These are phyloP conservation scores for Gopherus flavomarginatus DNA, from an alignment of 2,113 vertebrate species.

Conservation along the genomic window DNA sequence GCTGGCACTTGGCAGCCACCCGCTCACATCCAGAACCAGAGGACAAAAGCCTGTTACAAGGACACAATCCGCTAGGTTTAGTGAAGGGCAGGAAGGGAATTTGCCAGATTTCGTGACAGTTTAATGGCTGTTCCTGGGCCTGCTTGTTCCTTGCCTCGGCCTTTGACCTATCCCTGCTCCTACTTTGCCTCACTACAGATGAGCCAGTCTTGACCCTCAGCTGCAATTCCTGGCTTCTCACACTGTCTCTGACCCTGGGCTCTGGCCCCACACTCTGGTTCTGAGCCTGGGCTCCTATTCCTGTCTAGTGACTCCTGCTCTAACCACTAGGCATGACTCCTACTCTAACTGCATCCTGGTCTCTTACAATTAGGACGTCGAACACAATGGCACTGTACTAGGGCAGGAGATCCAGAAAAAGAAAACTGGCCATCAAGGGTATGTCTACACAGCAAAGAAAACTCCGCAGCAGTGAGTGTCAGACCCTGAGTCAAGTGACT, in stretches of 20 bases:
- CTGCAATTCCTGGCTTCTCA: background rate
- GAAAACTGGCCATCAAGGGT: background rate
- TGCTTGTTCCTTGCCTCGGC: background rate
- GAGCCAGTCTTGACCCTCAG: background rate
- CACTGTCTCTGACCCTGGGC: background rate
- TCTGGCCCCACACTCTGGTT: background rate
- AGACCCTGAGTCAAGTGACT: background rate
- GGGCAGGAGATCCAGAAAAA: background rate
- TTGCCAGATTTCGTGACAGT: background rate
- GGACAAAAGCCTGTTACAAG: constrained; percentile 7
- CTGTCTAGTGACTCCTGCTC: background rate
- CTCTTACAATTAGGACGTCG: background rate
- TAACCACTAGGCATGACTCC: background rate
- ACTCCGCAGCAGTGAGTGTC: background rate
- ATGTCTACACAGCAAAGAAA: background rate
- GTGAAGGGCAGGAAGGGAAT: background rate
- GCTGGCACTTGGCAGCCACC: constrained; percentile 42
- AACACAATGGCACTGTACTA: background rate
- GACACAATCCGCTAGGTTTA: constrained; percentile 26
- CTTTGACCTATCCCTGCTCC: background rate
- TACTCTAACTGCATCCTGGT: no score
- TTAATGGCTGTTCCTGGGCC: no score
- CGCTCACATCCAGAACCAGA: constrained; percentile 7
- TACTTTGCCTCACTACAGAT: background rate
- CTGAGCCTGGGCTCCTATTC: background rate